Evolutionary conservation across 2,113 vertebrate genomes (phyloP), one percentile per base, ranked within the genome.

Genomic region (Alouatta palliata): DNA sequence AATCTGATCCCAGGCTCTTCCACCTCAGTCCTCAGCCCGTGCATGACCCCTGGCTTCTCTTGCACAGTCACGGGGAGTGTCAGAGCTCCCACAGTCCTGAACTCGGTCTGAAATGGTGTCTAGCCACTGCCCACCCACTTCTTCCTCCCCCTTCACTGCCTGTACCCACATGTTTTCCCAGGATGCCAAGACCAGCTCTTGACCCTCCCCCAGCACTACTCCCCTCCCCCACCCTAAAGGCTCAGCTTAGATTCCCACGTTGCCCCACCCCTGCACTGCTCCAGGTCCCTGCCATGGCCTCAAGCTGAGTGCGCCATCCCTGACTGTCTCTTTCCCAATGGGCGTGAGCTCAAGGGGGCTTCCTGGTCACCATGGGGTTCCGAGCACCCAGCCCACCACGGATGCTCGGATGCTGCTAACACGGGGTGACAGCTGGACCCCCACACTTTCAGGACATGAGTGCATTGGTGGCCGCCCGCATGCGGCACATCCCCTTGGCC

Each of bases 401-500:
- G n/a, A 14, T 2, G 1, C 43, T 52, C 6, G 2, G 16, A 13
- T 40, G 77, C 71, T 54, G 58, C 40, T 5, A 32, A 16, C 27
- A 3, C 37, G 3, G 3, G 21, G 49, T 8, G 8, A 86, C 61
- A 68, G 56, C 73, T 8, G 54, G 40, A 16, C 7, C n/a, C 70
- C 20, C 37, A 3, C 47, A 64, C 68, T 90, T 75, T 4, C 97
- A 99, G 99, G 99, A 99, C 97, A 99, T 99, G 99, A 99, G 99
- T 1, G 99, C 99, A 0, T 91, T 99, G 98, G 99, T 99, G 25
- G 99, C 99, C 0, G 99, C 99, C 12, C 98, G 99, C 27, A 99
- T 99, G 99, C 98, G 99, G 25, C 99, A 99, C 98, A 99, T 99
- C 95, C 99, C 99, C 0, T 94, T 99, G 96, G 99, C 99, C 0